These are phyloP conservation scores for Rhynchopsitta pachyrhyncha DNA, from an alignment of 2,113 vertebrate species.

Conservation along the genomic window DNA sequence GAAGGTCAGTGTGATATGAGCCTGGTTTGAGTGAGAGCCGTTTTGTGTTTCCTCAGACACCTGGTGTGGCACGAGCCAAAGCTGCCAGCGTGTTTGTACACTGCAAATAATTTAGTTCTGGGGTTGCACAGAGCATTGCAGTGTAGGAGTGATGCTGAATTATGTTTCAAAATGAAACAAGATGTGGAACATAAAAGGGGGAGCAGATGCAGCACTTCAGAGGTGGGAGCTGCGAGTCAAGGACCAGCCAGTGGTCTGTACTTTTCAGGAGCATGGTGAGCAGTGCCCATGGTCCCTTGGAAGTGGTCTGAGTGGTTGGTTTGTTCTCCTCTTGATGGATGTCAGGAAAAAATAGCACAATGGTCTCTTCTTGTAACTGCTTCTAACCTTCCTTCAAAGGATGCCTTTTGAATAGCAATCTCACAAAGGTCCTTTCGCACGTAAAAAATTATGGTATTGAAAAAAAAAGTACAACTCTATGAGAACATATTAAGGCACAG, in stretches of 20 bases:
- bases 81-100: not conserved
- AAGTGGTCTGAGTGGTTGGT: not conserved
- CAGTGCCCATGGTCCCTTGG: not conserved
- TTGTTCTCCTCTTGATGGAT: not conserved
- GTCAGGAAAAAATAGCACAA: not conserved
- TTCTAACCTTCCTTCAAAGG: not conserved
- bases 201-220: not conserved
- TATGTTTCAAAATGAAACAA: not conserved
- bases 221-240: fast-evolving
- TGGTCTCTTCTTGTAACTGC: not conserved
- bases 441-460: not conserved
- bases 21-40: not conserved
- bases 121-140: not conserved
- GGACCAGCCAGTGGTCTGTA: not conserved
- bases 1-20: not conserved
- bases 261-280: not conserved
- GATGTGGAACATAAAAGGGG: not conserved
- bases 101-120: not conserved
- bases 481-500: not conserved
- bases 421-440: not conserved
- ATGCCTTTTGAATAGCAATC: not conserved
- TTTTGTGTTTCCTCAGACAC: not conserved
- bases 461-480: not conserved
- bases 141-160: not conserved
- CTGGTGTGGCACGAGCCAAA: fast-evolving